Base-by-base conservation (phyloP, 2,797 vertebrate genomes). In the Balearica regulorum region DNA sequence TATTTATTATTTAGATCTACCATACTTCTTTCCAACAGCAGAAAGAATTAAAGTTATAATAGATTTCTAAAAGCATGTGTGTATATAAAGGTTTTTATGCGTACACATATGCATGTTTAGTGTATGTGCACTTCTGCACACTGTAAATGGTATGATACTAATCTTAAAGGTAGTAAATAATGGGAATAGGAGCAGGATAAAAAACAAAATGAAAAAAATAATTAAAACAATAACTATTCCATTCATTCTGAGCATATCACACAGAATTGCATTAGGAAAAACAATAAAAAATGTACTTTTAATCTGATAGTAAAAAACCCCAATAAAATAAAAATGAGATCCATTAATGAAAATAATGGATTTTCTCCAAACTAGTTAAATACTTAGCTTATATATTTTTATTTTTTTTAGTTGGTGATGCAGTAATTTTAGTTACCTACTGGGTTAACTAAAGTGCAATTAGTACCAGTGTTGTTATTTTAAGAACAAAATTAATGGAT, bases 321-420 rank as follows among this genome's bases (percentile, higher is more conserved):
- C 89, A 97, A 95, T 97, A 97, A 97, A 98, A 97, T 97, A 97
- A 96, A 96, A 96, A 97, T 97, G 94, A 97, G 94, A 92, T 93
- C 93, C 93, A 97, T 98, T 98, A 98, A 97, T 97, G 96, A 98
- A 98, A 98, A 98, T 87, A 98, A 98, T 97, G 94, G 95, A 94
- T 96, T 96, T 97, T 95, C 94, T 96, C 93, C 95, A 93, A 97
- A 96, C 91, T 90, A 51, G 87, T 97, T 97, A 95, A 96, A 95
- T 92, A 95, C 92, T 96, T 96, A 87, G 71, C 49, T 95, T 95
- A 90, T 83, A 81, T 53, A 86, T 75, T 14, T 51, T 14, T 58
- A 3, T 76, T 54, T 55, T 65, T 29, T 53, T 55, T 72, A 37
- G 87, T 92, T 93, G 76, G 89, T 94, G 58, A 94, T 92, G 84